Conservation (phyloP, 2,797 vertebrate genomes). For the Sebastes goodei region DNA sequence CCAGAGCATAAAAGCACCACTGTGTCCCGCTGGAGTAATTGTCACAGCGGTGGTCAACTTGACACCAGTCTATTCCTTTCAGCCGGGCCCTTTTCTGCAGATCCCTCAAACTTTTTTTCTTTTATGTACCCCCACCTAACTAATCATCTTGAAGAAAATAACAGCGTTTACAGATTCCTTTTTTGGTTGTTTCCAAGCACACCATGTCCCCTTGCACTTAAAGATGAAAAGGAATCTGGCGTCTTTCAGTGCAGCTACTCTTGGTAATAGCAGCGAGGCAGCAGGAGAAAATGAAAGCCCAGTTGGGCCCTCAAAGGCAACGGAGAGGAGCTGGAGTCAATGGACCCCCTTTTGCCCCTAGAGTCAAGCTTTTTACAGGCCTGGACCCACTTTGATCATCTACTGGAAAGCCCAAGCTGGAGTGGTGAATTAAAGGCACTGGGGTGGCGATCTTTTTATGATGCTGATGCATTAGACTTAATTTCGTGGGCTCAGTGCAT, state of each 20-base stretch:
- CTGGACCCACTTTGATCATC: slow-evolving; percentile 72
- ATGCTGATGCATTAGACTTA: slow-evolving; percentile 39
- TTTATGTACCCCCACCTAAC: background rate
- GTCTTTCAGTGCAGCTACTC: slow-evolving; percentile 50
- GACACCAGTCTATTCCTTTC: slow-evolving; percentile 6
- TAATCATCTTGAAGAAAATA: slow-evolving; percentile 28
- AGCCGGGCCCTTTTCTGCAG: background rate
- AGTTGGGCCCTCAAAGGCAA: slow-evolving; percentile 35
- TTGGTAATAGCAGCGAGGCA: slow-evolving; percentile 54
- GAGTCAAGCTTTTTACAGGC: slow-evolving; percentile 59
- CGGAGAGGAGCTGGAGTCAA: slow-evolving; percentile 47
- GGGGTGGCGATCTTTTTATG: slow-evolving; percentile 24
- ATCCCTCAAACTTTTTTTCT: background rate
- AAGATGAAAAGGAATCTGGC: slow-evolving; percentile 49
- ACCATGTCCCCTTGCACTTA: slow-evolving; percentile 32
- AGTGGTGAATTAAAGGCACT: slow-evolving; percentile 53
- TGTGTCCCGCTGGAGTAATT: slow-evolving; percentile 16
- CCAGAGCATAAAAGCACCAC: slow-evolving; percentile 19
- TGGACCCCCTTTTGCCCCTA: slow-evolving; percentile 39
- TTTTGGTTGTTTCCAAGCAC: background rate
- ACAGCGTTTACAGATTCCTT: background rate
- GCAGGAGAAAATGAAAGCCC: slow-evolving; percentile 64
- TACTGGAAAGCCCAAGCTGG: slow-evolving; percentile 28
- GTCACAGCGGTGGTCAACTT: slow-evolving; percentile 22
- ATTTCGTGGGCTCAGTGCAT: slow-evolving; percentile 37